Base-by-base conservation (phyloP, 1,140 invertebrate genomes). In the Asobara japonica region DNA sequence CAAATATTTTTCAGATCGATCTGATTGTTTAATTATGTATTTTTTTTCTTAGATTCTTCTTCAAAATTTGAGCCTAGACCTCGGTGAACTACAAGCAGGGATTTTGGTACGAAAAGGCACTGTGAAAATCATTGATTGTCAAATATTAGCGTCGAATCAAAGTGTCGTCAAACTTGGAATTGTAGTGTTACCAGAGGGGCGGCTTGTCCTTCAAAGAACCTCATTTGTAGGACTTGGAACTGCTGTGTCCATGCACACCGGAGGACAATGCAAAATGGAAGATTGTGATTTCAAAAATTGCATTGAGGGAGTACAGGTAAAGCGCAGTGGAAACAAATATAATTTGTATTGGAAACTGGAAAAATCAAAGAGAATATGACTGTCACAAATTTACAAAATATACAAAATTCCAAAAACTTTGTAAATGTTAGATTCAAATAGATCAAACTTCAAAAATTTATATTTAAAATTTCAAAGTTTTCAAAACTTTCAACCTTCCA, bases 301-400 rank as follows among this genome's bases (percentile, higher is more conserved):
- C 36, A 61, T 74, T 1, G 84, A 87, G 71, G 86, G 85, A 29
- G 68, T 87, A 51, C 78, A 83, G 80, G 86, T 87, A 82, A 76
- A 65, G 4, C 51, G 67, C 1, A 51, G 10, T 51, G 62, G 20
- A 71, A 60, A 64, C 61, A 27, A 20, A 25, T n/a, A n/a, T 48
- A 56, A 13, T 16, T 71, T 30, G 38, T 51, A 29, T 36, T 13
- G 20, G 4, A 56, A 41, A 25, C 16, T 36, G 13, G 6, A 13
- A 51, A n/a, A n/a, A n/a, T n/a, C n/a, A n/a, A n/a, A n/a, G n/a
- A n/a, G n/a, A n/a, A n/a, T n/a, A n/a, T n/a, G n/a, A n/a, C n/a
- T n/a, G n/a, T n/a, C n/a, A n/a, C n/a, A n/a, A n/a, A n/a, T n/a
- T n/a, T n/a, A n/a, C n/a, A n/a, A n/a, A n/a, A n/a, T n/a, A n/a